phyloP scores from a whole-genome alignment of 2,888 invertebrate genomes.

The Bruchidius siliquastri region DNA sequence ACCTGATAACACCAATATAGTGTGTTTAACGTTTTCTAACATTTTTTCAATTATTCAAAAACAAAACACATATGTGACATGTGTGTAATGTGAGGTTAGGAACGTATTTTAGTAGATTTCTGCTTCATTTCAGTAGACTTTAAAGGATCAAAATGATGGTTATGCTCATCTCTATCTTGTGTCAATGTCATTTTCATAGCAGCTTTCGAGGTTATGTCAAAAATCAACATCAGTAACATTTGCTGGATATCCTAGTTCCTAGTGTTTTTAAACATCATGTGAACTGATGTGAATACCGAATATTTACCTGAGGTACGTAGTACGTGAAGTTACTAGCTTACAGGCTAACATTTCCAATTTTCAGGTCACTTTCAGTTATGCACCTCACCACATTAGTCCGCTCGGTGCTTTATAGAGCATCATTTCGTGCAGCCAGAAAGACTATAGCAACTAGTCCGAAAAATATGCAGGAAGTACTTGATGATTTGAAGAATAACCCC shows the following conservation, averaged over 20 bases:
- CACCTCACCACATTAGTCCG: constrained; percentile 29
- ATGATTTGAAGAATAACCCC: constrained; percentile 63
- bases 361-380: constrained; percentile 15
- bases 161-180: not conserved
- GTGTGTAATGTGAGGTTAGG: not conserved
- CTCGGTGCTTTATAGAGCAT: constrained; percentile 26
- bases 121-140: not conserved
- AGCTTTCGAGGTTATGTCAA: not conserved
- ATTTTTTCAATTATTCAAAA: not conserved
- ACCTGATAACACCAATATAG: constrained; percentile 91
- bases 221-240: not conserved
- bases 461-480: constrained; percentile 51
- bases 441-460: constrained; percentile 45
- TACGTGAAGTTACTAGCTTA: no score
- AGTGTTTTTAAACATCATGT: not conserved
- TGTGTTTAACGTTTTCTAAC: constrained; percentile 63
- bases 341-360: not conserved
- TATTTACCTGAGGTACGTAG: no score
- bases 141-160: not conserved
- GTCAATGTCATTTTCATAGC: not conserved
- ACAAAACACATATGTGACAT: no score
- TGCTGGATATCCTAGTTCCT: no score
- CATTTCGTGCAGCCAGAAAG: constrained; percentile 21
- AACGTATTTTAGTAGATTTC: not conserved
- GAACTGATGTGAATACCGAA: not conserved